Evolutionary conservation across 2,797 vertebrate genomes (phyloP).

Genomic region (Melanotaenia boesemani): DNA sequence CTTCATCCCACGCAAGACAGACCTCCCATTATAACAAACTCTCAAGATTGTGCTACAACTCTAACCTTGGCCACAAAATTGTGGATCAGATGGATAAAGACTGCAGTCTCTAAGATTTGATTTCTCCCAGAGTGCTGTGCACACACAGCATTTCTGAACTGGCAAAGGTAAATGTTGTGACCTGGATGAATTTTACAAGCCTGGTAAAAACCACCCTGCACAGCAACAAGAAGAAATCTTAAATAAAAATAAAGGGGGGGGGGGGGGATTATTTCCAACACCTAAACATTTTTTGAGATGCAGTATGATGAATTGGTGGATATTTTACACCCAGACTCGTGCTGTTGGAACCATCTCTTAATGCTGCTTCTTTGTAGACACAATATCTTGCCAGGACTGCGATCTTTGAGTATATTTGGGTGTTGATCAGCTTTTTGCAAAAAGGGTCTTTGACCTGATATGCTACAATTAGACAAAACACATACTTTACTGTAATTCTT

Average conservation of each 20-base stretch:
- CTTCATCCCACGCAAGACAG: constrained; percentile 13
- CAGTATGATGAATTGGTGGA: constrained; percentile 46
- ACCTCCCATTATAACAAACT: constrained; percentile 28
- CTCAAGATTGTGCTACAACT: constrained; percentile 50
- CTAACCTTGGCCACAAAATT: constrained; percentile 66
- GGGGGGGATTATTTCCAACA: too few relatives aligned
- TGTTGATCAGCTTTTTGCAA: constrained; percentile 32
- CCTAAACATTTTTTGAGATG: constrained; percentile 14
- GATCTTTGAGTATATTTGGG: constrained; percentile 12
- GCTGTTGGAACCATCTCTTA: constrained; percentile 16
- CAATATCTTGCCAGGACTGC: constrained; percentile 9
- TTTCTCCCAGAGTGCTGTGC: constrained; percentile 54
- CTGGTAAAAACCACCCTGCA: constrained; percentile 41
- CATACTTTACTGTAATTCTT: constrained; percentile 23
- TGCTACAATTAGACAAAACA: constrained; percentile 33
- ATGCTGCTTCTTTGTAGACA: constrained; percentile 6
- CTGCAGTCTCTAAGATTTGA: constrained; percentile 51
- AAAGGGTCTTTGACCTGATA: constrained; percentile 35
- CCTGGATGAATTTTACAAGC: constrained; percentile 53
- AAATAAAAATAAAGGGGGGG: constrained; percentile 20
- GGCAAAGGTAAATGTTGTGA: constrained; percentile 55
- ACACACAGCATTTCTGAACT: constrained; percentile 64
- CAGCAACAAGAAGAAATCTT: constrained; percentile 56
- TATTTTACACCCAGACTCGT: constrained; percentile 41
- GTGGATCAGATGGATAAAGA: constrained; percentile 62